These are phyloP conservation scores for Byasa hedistus DNA, from an alignment of 2,888 invertebrate genomes.

Conservation along the genomic window DNA sequence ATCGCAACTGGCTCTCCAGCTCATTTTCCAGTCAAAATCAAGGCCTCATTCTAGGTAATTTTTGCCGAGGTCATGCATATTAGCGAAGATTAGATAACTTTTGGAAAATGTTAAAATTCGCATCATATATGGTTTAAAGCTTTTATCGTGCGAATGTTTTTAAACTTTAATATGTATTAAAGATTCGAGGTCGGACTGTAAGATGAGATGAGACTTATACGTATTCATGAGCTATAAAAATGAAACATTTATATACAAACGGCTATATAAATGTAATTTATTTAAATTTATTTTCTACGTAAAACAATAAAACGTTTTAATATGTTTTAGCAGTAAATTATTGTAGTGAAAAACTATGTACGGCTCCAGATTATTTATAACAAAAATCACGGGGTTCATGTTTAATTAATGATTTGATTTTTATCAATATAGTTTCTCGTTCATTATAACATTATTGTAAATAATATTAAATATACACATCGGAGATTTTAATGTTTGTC, in stretches of 20 bases:
- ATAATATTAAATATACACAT: too few species aligned
- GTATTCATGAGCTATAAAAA: conserved; percentile 6
- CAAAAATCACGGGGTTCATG: too few species aligned
- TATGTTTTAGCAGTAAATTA: too few species aligned
- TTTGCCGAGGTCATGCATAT: conserved; percentile 10
- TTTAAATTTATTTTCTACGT: conserved; percentile 2
- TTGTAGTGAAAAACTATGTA: too few species aligned
- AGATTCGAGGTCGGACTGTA: background rate
- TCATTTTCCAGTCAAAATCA: conserved; percentile 2
- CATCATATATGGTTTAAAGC: background rate
- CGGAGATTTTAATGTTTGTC: too few species aligned
- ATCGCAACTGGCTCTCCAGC: too few species aligned
- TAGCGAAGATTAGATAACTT: conserved; percentile 11
- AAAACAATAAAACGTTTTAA: background rate
- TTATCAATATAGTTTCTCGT: too few species aligned
- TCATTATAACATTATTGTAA: too few species aligned
- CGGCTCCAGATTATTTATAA: too few species aligned
- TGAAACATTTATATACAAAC: background rate
- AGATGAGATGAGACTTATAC: background rate
- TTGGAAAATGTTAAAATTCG: background rate
- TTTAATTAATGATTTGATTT: too few species aligned
- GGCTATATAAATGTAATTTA: conserved; percentile 4
- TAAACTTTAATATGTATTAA: background rate
- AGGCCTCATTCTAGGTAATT: conserved; percentile 18
- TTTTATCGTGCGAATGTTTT: background rate